Evolutionary conservation across 2,113 vertebrate species (phyloP), one percentile per base, ranked within the genome.

Genomic region (Sinocyclocheilus rhinocerous): DNA sequence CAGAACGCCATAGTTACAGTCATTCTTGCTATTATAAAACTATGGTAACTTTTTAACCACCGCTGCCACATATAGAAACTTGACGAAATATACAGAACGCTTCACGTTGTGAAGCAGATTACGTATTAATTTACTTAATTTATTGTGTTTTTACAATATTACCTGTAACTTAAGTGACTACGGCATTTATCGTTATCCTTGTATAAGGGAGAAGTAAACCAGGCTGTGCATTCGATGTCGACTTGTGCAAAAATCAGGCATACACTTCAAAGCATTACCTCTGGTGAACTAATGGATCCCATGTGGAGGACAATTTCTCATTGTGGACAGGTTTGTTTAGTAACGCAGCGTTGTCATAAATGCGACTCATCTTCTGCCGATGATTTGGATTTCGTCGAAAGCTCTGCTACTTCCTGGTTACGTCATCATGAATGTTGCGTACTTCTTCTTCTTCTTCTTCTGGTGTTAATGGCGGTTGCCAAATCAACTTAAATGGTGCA

Each of bases 261-360:
- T 16, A 42, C 26, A 55, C 12, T 67, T 57, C 55, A 59, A 42
- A 61, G 20, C 67, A 73, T 7, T 95, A 96, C 96, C 96, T 93
- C 84, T 96, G 95, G 83, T 94, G 92, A 0, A 84, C 22, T 2
- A 92, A 84, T 0, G 96, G 95, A 18, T 91, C 88, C 95, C 95
- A 97, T 0, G 73, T 86, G 0, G 90, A 80, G 0, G 72, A 87
- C 48, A 94, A 20, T 52, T 52, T 94, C 63, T 95, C 95, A 76
- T 88, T 94, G 29, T 93, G 94, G 4, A 97, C 96, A 0, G 96
- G 93, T 90, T 95, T 96, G 89, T 95, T 96, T 84, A 90, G 91
- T 59, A 97, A 92, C 75, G 91, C 93, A 29, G 92, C 84, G 90
- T 97, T 93, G 3, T 95, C 84, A 83, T 96, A 96, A 90, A 97